These are phyloP conservation scores for Drosophila colorata DNA, from an alignment of 2,888 invertebrate genomes.

Conservation along the genomic window DNA sequence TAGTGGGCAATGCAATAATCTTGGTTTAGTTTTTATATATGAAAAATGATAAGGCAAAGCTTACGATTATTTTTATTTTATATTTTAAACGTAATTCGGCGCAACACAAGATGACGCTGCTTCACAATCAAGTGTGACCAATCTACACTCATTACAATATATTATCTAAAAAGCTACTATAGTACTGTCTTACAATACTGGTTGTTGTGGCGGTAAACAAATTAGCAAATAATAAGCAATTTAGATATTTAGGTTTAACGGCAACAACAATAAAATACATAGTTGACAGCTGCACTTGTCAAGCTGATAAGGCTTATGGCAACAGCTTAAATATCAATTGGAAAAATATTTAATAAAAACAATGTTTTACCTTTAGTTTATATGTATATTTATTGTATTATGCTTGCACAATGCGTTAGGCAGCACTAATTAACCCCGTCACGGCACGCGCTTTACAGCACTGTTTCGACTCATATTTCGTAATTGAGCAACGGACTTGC, in stretches of 20 bases:
- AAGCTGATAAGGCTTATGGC: no score
- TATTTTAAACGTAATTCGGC: not conserved
- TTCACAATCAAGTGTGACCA: not conserved
- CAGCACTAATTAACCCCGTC: constrained; percentile 3
- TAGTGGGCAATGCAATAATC: not conserved
- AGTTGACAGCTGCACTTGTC: no score
- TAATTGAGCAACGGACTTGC: constrained; percentile 39
- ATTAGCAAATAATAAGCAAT: no score
- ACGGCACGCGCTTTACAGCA: constrained; percentile 33
- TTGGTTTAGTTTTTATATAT: not conserved
- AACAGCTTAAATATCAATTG: no score
- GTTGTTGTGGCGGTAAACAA: not conserved
- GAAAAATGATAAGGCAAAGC: not conserved
- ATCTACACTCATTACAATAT: not conserved
- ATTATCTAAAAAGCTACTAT: no score
- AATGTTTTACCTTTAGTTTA: not conserved
- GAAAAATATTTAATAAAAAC: not conserved
- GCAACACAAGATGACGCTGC: not conserved
- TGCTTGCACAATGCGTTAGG: not conserved
- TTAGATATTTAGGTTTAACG: no score
- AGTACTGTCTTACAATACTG: not conserved
- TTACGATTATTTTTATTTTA: not conserved
- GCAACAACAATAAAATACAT: not conserved
- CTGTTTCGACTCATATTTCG: constrained; percentile 55
- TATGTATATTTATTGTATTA: not conserved